Base-by-base conservation (phyloP, 1,140 invertebrate species). In the Panulirus ornatus region DNA sequence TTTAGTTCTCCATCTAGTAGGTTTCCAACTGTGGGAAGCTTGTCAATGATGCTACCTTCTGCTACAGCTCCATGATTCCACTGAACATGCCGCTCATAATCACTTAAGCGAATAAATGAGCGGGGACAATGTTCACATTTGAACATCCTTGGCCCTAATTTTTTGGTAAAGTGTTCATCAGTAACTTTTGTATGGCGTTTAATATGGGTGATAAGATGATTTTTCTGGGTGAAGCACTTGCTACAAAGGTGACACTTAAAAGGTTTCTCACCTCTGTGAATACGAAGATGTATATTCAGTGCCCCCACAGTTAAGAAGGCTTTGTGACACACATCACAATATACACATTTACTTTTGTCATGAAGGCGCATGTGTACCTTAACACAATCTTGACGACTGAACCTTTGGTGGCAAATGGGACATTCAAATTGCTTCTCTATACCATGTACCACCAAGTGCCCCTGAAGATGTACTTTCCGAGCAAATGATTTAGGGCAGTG, bases 381-480 rank as follows among this genome's bases (percentile, higher is more conserved):
- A 40, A 92, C 92, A 73, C 92, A 92, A 51, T 92, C 92, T 73
- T 91, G 89, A 34, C 92, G 87, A 71, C 92, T 92, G 66, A 92
- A 92, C 0, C 92, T 51, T 44, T 92, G 92, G 47, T 92, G 92
- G 66, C 92, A 92, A 30, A 91, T 75, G 47, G 92, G 92, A 66
- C 92, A 92, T 70, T 92, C 91, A 78, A 92, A 92, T 63, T 92
- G 91, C 58, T 92, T 92, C 44, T 92, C 91, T 38, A 92, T 92
- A 16, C 91, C 91, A 75, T 92, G 91, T 11, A 89, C 44, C 6
- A 92, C 91, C 38, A 92, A 70, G 27, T 92, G 91, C 2, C 91
- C 91, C 70, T 92, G 91, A 5, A 92, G 47, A 34, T 92, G 91
- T n/a, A 92, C 91, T 47, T 91, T 92, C 8, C 91, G 85, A 58